Conservation (phyloP, 37 sponge, comb jelly and placozoan genomes). For the Agelas oroides region DNA sequence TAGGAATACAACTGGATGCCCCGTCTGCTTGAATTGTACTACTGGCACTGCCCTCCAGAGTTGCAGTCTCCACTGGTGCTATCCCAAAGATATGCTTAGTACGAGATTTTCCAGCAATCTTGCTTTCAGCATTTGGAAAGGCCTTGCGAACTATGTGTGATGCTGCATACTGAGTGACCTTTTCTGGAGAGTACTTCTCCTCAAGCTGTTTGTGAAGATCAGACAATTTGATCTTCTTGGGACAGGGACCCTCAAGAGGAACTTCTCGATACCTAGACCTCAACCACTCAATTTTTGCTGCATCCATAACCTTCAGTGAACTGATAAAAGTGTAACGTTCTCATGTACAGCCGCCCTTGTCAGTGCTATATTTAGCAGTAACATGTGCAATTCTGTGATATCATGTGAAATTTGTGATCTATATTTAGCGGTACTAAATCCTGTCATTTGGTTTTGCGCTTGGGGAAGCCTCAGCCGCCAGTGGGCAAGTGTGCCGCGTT, state of each 20-base stretch:
- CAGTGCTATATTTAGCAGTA: background rate
- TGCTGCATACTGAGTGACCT: background rate
- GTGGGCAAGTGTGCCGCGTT: too few relatives aligned
- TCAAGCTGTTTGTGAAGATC: background rate
- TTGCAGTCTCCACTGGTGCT: too few relatives aligned
- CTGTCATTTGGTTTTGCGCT: too few relatives aligned
- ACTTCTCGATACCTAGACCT: background rate
- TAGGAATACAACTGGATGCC: background rate
- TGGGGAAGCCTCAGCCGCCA: too few relatives aligned
- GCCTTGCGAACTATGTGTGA: background rate
- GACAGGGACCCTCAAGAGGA: background rate
- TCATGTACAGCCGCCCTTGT: too few relatives aligned
- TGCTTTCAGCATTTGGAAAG: background rate
- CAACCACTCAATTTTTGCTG: background rate
- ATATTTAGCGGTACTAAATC: too few relatives aligned
- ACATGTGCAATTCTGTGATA: background rate
- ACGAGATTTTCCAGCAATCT: background rate
- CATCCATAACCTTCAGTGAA: too few relatives aligned
- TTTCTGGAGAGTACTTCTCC: background rate
- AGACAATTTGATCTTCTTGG: background rate
- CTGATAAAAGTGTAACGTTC: too few relatives aligned
- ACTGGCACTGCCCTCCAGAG: too few relatives aligned
- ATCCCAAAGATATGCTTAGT: conserved; percentile 1
- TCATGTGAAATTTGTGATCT: background rate
- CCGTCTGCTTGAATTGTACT: background rate